These are phyloP conservation scores for Helarctos malayanus DNA, from an alignment of 2,797 vertebrate genomes.

Conservation along the genomic window DNA sequence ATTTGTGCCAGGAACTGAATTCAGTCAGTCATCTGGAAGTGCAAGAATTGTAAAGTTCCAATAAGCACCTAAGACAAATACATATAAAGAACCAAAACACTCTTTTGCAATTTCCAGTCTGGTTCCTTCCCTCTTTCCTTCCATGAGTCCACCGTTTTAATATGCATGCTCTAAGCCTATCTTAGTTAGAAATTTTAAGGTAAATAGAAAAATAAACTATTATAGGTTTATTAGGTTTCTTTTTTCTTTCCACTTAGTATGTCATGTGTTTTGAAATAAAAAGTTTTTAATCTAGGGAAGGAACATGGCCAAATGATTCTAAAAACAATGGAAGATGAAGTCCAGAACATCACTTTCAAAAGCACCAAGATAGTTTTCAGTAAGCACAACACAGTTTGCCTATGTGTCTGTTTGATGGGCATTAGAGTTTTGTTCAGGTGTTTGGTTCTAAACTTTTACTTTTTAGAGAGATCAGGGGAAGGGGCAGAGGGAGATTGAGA, in stretches of 20 bases:
- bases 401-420: neutral
- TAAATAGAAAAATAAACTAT: neutral
- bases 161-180: neutral
- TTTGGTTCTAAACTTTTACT: constrained; percentile 7
- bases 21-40: neutral
- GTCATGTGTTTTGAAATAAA: neutral
- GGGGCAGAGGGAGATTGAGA: neutral
- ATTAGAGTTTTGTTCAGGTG: neutral
- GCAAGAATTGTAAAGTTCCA: neutral
- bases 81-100: neutral
- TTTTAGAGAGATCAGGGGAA: neutral
- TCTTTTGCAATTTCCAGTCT: neutral
- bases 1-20: constrained; percentile 6
- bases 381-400: neutral
- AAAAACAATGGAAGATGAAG: neutral
- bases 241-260: neutral
- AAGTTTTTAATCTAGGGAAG: neutral
- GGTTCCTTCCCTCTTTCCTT: neutral
- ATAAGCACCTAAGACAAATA: neutral
- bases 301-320: neutral
- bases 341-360: neutral
- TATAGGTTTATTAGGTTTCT: neutral
- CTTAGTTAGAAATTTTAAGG: neutral
- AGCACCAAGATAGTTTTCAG: neutral
- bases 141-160: neutral